Evolutionary conservation across 2,797 vertebrate genomes (phyloP).

Genomic region (Trichosurus vulpecula): DNA sequence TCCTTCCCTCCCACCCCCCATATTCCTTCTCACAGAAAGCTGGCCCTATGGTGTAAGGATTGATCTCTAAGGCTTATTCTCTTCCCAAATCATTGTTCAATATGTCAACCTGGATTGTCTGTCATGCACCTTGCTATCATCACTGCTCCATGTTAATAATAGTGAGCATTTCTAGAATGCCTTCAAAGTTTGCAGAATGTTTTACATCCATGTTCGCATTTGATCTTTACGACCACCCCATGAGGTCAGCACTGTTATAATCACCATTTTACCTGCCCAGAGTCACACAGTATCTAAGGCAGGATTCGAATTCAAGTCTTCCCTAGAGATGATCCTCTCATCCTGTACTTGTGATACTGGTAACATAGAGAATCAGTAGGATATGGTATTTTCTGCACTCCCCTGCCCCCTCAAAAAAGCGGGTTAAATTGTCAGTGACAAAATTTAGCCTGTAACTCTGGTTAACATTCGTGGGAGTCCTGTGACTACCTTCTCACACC

Average conservation of each 20-base stretch:
- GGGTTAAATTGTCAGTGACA: conserved; percentile 56
- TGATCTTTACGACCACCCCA: not conserved
- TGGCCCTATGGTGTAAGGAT: conserved; percentile 32
- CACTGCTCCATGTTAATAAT: not conserved
- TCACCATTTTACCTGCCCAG: not conserved
- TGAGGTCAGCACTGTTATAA: not conserved
- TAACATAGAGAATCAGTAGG: conserved; percentile 13
- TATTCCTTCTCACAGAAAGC: not conserved
- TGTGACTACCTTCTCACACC: conserved; percentile 8
- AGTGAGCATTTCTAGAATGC: not conserved
- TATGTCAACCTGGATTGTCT: conserved; percentile 1
- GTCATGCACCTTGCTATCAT: not conserved
- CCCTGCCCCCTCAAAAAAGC: not conserved
- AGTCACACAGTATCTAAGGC: conserved; percentile 26
- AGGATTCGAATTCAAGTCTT: conserved; percentile 25
- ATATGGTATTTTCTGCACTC: not conserved
- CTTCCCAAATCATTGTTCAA: conserved; percentile 26
- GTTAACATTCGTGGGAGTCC: conserved; percentile 29
- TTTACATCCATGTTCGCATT: not conserved
- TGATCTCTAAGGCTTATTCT: conserved; percentile 10
- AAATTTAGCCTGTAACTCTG: conserved; percentile 18
- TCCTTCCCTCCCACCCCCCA: not conserved
- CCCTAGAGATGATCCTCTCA: conserved; percentile 6
- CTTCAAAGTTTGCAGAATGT: not conserved
- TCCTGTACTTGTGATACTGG: conserved; percentile 2